Conservation (phyloP, 1,140 invertebrate genomes). For the Lucilia sericata region DNA sequence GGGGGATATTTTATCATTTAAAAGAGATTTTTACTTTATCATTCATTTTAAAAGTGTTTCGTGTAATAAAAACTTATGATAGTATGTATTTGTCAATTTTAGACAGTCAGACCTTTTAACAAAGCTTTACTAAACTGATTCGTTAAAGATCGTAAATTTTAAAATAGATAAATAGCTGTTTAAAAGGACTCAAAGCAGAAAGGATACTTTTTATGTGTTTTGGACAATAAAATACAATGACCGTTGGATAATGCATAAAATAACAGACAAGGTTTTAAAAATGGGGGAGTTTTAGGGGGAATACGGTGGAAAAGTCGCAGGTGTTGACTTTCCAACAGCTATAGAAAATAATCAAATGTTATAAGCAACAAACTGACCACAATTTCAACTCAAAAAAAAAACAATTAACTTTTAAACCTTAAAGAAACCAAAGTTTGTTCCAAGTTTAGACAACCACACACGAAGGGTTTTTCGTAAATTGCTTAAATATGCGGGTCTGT, state of each 20-base stretch:
- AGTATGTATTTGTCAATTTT: not conserved
- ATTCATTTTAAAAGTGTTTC: not conserved
- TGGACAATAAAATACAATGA: too few species aligned
- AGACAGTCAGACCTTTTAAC: not conserved
- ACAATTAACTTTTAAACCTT: too few species aligned
- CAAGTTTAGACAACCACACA: not conserved
- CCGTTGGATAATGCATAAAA: too few species aligned
- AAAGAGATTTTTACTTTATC: not conserved
- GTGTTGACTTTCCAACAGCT: not conserved
- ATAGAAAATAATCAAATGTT: too few species aligned
- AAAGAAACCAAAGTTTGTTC: too few species aligned
- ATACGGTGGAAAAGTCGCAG: not conserved
- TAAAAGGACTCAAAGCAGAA: not conserved
- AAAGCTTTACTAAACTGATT: conserved; percentile 17
- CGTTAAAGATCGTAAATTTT: conserved; percentile 16
- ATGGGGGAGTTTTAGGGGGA: too few species aligned
- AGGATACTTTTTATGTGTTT: too few species aligned
- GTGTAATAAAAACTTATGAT: not conserved
- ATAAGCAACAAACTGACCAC: too few species aligned
- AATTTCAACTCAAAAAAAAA: too few species aligned
- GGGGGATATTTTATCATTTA: too few species aligned
- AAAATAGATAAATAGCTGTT: conserved; percentile 17
- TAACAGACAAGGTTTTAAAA: too few species aligned
- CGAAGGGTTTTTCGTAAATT: not conserved
- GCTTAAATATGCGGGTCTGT: not conserved